These are phyloP conservation scores for Adelphocoris suturalis DNA, from an alignment of 2,888 invertebrate genomes.

Conservation along the genomic window DNA sequence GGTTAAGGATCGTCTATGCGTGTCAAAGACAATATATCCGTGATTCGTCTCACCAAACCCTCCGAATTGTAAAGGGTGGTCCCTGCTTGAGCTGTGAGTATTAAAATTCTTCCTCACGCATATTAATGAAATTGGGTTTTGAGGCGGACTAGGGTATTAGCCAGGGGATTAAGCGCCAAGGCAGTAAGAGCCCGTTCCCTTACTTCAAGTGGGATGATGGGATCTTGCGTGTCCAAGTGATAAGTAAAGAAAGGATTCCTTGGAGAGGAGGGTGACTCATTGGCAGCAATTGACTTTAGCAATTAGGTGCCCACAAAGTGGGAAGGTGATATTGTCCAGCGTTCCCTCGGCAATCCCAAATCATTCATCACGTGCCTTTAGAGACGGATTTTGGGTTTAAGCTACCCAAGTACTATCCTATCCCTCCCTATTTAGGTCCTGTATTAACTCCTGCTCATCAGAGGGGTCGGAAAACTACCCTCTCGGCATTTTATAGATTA, in stretches of 20 bases:
- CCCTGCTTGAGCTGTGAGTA: neutral
- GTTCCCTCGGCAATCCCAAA: conserved; percentile 24
- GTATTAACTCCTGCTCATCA: conserved; percentile 56
- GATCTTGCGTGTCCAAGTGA: conserved; percentile 45
- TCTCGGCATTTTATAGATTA: conserved; percentile 72
- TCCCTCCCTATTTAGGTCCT: conserved; percentile 43
- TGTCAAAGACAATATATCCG: conserved; percentile 58
- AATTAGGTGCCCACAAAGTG: conserved; percentile 65
- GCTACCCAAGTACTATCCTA: neutral
- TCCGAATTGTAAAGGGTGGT: neutral
- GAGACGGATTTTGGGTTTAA: conserved; percentile 32
- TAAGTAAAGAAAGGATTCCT: conserved; percentile 48
- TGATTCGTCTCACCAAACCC: conserved; percentile 47
- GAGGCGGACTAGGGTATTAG: neutral
- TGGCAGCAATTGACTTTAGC: conserved; percentile 66
- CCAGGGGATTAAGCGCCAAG: neutral
- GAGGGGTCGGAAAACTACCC: conserved; percentile 37
- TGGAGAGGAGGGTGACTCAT: conserved; percentile 57
- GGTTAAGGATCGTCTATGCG: conserved; percentile 10
- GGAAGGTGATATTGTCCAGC: conserved; percentile 57
- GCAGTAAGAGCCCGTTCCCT: neutral
- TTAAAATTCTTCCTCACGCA: conserved; percentile 47
- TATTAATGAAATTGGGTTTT: conserved; percentile 54
- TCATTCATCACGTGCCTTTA: conserved; percentile 58
- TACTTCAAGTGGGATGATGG: neutral